Evolutionary conservation across 2,113 vertebrate species (phyloP).

Genomic region (Stomatorhinus ivindoensis): DNA sequence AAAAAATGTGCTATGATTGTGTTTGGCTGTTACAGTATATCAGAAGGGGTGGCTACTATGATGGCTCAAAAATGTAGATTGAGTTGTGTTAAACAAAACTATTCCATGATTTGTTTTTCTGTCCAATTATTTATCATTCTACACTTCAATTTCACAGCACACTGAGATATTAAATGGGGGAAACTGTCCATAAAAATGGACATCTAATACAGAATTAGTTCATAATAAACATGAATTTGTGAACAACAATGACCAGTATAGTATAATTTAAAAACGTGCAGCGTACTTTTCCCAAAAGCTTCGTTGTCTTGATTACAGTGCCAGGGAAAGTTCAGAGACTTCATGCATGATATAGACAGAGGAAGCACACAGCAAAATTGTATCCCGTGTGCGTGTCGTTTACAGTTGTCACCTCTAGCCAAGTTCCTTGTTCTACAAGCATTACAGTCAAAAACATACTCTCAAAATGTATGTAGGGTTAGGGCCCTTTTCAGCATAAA

Average conservation of each 20-base stretch:
- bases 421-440: background rate
- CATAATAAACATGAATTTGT: background rate
- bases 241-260: background rate
- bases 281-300: background rate
- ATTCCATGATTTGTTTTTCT: background rate
- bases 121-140: background rate
- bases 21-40: background rate
- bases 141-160: background rate
- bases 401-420: background rate
- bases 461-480: background rate
- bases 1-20: background rate
- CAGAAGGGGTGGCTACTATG: background rate
- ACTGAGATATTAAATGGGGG: background rate
- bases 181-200: background rate
- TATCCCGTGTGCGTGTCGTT: background rate
- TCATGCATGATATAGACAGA: background rate
- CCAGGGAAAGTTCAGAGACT: background rate
- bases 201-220: background rate
- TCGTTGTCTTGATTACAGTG: background rate
- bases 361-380: background rate
- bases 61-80: background rate
- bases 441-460: background rate
- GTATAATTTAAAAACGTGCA: background rate
- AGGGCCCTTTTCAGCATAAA: background rate
- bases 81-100: background rate